Evolutionary conservation across 2,797 vertebrate genomes (phyloP), one percentile per base, ranked within the genome.

Genomic region (Anguilla marmorata): DNA sequence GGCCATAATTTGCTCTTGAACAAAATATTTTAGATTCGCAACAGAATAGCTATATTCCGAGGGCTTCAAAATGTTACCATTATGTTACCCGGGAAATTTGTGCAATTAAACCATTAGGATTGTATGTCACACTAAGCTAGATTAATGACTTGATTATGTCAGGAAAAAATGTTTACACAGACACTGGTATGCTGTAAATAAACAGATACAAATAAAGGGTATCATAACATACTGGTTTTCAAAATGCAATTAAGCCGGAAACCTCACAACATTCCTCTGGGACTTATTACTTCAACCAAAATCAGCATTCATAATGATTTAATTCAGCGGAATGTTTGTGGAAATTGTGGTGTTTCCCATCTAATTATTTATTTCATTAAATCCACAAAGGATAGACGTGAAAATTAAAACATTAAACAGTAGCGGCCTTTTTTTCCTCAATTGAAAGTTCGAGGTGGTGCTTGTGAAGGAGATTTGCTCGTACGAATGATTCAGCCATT

Each of bases 231-330:
- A 63, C 60, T 84, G 45, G 88, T 84, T 84, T 80, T 63, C 58
- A 83, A 86, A 88, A 86, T 88, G 83, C 79, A 88, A 88, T 88
- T 88, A 88, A 88, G 87, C 83, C 30, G n/a, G 60, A 66, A 86
- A 86, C 27, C 83, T 88, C 50, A 45, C 69, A 88, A 79, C 83
- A 79, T 52, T 76, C 83, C 84, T 37, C 16, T 12, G 83, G 83
- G 83, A 58, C 37, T 33, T 56, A 88, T 69, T 58, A n/a, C 52
- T 50, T 69, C 41, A 56, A 80, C 86, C 93, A 91, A 95, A 95
- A 96, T 96, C 95, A 95, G 94, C 94, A 95, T 96, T 96, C 94
- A 95, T 95, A 96, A 96, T 96, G 93, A 96, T 96, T 95, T 94
- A 93, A 95, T 94, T 94, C 90, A 89, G 93, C 93, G 94, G 94